Percentiles rank a stretch among this genome's conserved stretches.
Conservation (phyloP, 2,888 invertebrate species). For the Habroteleia sp. region DNA sequence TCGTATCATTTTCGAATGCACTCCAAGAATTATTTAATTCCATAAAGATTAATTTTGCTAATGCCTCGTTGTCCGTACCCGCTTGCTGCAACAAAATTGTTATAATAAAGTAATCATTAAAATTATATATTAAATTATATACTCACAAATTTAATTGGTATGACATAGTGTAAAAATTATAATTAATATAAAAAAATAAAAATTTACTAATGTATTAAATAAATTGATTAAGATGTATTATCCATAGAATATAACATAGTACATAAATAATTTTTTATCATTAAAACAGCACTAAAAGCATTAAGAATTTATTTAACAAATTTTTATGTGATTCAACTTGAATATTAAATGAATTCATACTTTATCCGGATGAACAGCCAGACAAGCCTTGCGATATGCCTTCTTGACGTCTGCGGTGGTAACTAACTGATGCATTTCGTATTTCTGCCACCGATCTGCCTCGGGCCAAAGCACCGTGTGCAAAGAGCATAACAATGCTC, state of each 20-base stretch:
- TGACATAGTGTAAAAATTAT: too few relatives aligned
- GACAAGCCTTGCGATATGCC: constrained; percentile 95
- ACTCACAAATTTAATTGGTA: too few relatives aligned
- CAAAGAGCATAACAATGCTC: constrained; percentile 96
- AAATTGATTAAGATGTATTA: too few relatives aligned
- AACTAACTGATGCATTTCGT: constrained; percentile 97
- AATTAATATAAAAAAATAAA: background rate
- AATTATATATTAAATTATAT: constrained; percentile 1
- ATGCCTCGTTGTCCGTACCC: constrained; percentile 94
- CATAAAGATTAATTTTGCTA: constrained; percentile 98
- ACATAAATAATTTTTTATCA: background rate
- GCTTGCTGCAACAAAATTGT: constrained; percentile 87
- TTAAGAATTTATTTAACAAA: too few relatives aligned
- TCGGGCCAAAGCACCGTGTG: constrained; percentile 94
- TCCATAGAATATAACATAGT: too few relatives aligned
- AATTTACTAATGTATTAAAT: too few relatives aligned
- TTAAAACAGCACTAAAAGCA: background rate
- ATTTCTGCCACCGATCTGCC: constrained; percentile 94
- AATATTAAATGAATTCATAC: constrained; percentile 83
- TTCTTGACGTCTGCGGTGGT: constrained; percentile 97
- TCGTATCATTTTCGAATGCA: constrained; percentile 94
- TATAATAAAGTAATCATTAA: constrained; percentile 1
- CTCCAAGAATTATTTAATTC: constrained; percentile 99
- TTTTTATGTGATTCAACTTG: too few relatives aligned
- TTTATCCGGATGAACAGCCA: constrained; percentile 99